Evolutionary conservation across 1,140 invertebrate genomes (phyloP), one percentile per base, ranked within the genome.

Genomic region (Anthonomus grandis): DNA sequence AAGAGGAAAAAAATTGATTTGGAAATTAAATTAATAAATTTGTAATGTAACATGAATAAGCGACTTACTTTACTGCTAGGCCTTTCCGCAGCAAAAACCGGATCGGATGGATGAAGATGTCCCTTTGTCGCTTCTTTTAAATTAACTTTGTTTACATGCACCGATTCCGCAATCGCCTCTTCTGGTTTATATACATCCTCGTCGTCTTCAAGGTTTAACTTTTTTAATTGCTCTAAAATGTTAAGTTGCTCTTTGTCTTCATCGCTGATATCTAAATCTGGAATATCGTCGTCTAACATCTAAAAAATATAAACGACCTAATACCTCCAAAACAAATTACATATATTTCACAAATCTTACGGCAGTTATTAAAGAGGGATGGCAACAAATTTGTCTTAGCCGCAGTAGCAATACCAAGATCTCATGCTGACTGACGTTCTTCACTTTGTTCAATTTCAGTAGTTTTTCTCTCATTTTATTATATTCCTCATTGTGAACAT

Each of bases 371-470:
- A 97, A 78, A 8, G 83, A 84, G 0, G 92, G 86, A 78, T 96
- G 92, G 68, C 89, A 90, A 72, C 93, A 95, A 45, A 92, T 84
- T 71, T 96, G 94, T 4, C 93, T 77, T 42, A 96, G 72, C 15
- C 93, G 77, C n/a, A 95, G 70, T 10, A 96, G 67, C 1, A 94
- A 74, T 0, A 92, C 85, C 50, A 96, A 76, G 67, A 95, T 88
- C 68, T 90, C 83, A 69, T 86, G 83, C 3, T 83, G 76, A 65
- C 86, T 85, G 0, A 90, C 80, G 44, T 82, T 79, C 48, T 78
- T 78, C 0, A 75, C 74, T 37, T 78, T 78, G 60, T 83, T 76
- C 48, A 85, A 59, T 12, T 75, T 75, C n/a, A 81, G 67, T 68
- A 84, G 78, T 64, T 81, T 79, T 65, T 83, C 70, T 59, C 84